phyloP scores from a whole-genome alignment of 2,888 invertebrate genomes.

The Acronicta psi region DNA sequence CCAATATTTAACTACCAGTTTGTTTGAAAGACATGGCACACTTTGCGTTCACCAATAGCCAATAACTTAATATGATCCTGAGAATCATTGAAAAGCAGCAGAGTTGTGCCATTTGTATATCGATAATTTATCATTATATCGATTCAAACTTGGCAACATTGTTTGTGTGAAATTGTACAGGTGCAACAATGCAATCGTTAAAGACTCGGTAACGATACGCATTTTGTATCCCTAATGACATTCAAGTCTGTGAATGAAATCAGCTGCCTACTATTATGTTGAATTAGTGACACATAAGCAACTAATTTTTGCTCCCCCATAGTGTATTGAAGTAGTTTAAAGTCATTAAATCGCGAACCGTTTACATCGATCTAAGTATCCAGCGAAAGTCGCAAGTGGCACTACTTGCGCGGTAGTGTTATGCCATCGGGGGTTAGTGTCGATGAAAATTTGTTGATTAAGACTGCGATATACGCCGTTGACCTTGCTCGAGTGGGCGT shows the following conservation, averaged over 20 bases:
- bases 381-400: too few species aligned
- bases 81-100: constrained; percentile 48
- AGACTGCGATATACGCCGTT: too few species aligned
- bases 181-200: constrained; percentile 28
- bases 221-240: constrained; percentile 9
- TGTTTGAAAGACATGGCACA: constrained; percentile 44
- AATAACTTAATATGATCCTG: constrained; percentile 40
- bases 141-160: constrained; percentile 45
- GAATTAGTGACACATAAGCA: not conserved
- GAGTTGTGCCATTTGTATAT: constrained; percentile 29
- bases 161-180: constrained; percentile 51
- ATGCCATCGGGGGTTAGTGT: too few species aligned
- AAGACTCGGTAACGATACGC: not conserved
- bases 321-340: not conserved
- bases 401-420: too few species aligned
- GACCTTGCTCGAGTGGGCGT: too few species aligned
- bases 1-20: constrained; percentile 1
- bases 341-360: too few species aligned
- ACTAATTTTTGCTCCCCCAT: too few species aligned
- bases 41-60: constrained; percentile 47
- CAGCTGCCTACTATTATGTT: constrained; percentile 1
- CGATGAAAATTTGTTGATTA: too few species aligned
- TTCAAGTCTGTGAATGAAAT: not conserved
- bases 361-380: too few species aligned
- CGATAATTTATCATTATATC: constrained; percentile 39